These are phyloP conservation scores for Acanthosepion esculentum DNA, from an alignment of 2,888 invertebrate genomes.

Conservation along the genomic window DNA sequence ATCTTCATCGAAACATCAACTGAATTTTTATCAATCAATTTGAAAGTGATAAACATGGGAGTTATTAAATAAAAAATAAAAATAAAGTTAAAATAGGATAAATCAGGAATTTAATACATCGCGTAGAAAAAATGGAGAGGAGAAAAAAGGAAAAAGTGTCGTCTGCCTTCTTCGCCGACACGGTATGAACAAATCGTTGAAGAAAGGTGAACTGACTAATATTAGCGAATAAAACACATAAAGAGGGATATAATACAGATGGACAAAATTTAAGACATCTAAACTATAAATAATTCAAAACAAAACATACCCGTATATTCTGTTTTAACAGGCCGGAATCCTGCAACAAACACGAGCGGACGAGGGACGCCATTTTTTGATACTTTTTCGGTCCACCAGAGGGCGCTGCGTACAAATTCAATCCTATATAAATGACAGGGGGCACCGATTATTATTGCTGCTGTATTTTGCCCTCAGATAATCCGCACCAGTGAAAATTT, in stretches of 20 bases:
- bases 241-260: background rate
- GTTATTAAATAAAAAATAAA: no score
- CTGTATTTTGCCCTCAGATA: background rate
- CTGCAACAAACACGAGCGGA: background rate
- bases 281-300: background rate
- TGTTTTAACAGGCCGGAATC: background rate
- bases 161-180: background rate
- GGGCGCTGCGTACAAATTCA: background rate
- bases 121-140: no score
- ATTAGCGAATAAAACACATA: background rate
- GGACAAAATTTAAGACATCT: background rate
- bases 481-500: no score
- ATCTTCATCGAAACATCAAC: no score
- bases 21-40: background rate
- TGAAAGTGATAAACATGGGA: background rate
- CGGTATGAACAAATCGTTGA: background rate
- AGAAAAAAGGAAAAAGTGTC: background rate
- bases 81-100: no score
- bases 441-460: background rate
- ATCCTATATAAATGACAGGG: background rate
- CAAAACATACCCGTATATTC: background rate
- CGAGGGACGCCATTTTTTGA: constrained; percentile 20
- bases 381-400: background rate
- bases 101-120: no score
- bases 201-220: background rate